phyloP scores from a whole-genome alignment of 1,140 invertebrate genomes.

The Cherax destructor region DNA sequence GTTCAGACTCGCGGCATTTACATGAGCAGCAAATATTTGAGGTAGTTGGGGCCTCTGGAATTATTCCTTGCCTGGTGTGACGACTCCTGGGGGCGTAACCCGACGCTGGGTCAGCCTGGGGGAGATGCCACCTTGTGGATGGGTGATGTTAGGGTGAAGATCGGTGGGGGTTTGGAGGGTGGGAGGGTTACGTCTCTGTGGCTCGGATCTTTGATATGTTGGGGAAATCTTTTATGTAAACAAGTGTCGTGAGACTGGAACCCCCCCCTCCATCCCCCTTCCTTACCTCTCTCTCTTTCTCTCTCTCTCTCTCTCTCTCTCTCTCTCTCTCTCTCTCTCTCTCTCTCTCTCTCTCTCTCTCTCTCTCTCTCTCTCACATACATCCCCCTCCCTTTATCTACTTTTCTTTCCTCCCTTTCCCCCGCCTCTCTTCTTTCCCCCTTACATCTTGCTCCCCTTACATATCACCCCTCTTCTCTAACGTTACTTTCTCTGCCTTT shows the following conservation, averaged over 20 bases:
- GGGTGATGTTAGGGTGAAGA: not conserved
- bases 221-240: constrained; percentile 53
- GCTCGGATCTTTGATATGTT: constrained; percentile 44
- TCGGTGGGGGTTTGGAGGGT: not conserved
- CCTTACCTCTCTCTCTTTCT: not conserved
- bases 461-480: not conserved
- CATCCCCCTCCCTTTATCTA: not conserved
- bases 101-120: not conserved
- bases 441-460: not conserved
- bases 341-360: constrained; percentile 16
- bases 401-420: not conserved
- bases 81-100: constrained; percentile 11
- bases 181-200: not conserved
- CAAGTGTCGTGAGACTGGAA: constrained; percentile 29
- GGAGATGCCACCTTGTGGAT: not conserved
- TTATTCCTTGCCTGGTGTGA: constrained; percentile 42
- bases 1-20: constrained; percentile 47
- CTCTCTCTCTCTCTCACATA: too few relatives aligned
- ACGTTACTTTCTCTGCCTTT: too few relatives aligned
- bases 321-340: constrained; percentile 25
- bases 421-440: too few relatives aligned
- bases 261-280: not conserved
- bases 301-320: not conserved
- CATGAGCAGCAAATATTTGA: constrained; percentile 46
- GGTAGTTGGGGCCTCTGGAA: constrained; percentile 27